Percentiles rank a stretch among this genome's conserved stretches.
Evolutionary conservation across 2,113 vertebrate genomes (phyloP).

Genomic region (Lonchura striata): DNA sequence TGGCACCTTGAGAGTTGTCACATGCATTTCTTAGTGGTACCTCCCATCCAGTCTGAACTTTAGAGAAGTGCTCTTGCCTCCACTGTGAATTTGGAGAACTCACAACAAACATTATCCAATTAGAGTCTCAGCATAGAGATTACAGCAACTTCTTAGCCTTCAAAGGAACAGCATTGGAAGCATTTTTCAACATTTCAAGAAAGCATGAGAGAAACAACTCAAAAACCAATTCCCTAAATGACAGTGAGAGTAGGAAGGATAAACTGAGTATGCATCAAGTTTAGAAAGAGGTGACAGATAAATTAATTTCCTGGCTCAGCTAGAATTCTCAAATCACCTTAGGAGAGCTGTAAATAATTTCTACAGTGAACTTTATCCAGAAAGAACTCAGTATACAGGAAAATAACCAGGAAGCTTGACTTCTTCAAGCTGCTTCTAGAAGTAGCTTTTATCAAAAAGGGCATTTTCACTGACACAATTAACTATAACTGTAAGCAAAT

Average conservation of each 20-base stretch:
- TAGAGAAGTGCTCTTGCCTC: background rate
- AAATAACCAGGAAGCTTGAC: background rate
- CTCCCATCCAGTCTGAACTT: background rate
- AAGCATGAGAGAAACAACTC: background rate
- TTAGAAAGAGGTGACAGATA: background rate
- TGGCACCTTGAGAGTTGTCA: background rate
- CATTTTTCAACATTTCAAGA: background rate
- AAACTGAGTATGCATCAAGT: background rate
- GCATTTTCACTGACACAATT: background rate
- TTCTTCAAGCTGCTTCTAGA: background rate
- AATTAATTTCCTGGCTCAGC: conserved; percentile 4
- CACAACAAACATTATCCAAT: background rate
- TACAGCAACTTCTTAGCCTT: background rate
- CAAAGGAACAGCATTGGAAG: background rate
- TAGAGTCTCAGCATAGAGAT: background rate
- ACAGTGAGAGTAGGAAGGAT: background rate
- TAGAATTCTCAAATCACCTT: background rate
- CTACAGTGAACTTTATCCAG: background rate
- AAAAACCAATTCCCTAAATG: background rate
- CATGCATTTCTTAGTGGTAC: background rate
- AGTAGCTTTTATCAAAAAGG: background rate
- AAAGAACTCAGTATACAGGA: background rate
- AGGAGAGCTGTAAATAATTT: background rate
- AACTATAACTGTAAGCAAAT: background rate
- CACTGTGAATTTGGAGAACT: background rate